Conservation (phyloP, 2,113 vertebrate genomes). For the Lophochroa leadbeateri region DNA sequence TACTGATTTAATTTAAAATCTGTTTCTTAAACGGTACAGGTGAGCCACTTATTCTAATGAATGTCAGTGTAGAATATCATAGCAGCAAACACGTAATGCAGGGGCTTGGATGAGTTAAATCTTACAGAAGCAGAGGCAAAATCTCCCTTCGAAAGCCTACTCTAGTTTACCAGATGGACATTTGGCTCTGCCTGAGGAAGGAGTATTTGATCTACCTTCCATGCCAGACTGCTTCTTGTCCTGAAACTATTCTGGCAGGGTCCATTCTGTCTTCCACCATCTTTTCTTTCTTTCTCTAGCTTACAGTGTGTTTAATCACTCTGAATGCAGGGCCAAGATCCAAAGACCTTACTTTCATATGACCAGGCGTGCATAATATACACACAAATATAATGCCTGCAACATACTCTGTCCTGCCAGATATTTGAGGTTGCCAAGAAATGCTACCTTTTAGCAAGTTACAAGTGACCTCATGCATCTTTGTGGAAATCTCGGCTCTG, state of each 20-base stretch:
- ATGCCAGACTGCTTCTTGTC: background rate
- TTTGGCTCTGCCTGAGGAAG: constrained; percentile 15
- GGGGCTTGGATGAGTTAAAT: constrained; percentile 8
- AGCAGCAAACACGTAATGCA: background rate
- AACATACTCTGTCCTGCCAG: background rate
- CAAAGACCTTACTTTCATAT: background rate
- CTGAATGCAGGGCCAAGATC: background rate
- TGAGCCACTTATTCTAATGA: background rate
- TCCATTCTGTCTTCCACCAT: background rate
- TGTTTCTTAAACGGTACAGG: background rate
- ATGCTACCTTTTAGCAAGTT: background rate
- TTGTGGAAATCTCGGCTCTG: background rate
- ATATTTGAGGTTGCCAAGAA: background rate
- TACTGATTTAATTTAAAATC: background rate
- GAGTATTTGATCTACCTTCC: constrained; percentile 21
- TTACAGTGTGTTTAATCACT: background rate
- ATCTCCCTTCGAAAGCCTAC: background rate
- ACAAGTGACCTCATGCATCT: constrained; percentile 9
- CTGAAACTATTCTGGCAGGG: constrained; percentile 25
- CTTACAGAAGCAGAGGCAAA: background rate
- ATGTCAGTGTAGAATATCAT: background rate
- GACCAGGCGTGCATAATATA: background rate
- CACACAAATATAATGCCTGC: background rate
- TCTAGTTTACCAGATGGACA: constrained; percentile 8
- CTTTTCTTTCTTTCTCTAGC: background rate